Evolutionary conservation across 2,113 vertebrate genomes (phyloP).

Genomic region (Antechinus flavipes): DNA sequence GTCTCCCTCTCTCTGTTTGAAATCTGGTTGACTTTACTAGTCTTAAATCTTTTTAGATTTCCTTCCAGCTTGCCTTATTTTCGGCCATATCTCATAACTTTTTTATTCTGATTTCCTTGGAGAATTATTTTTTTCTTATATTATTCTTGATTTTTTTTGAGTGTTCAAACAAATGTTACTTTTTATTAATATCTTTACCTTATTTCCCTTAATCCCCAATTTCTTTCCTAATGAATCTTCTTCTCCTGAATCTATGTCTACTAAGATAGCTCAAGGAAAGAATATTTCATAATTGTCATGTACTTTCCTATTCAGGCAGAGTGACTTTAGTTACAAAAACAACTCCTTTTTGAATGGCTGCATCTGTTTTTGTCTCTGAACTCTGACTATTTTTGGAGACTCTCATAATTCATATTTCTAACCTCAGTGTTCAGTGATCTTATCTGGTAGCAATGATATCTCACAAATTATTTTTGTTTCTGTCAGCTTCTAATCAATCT

Average conservation of each 20-base stretch:
- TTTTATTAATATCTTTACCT: neutral
- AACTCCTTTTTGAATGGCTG: neutral
- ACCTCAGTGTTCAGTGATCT: neutral
- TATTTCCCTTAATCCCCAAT: neutral
- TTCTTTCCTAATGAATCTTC: slow-evolving; percentile 10
- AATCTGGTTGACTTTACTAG: neutral
- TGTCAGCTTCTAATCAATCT: neutral
- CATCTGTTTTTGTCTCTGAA: neutral
- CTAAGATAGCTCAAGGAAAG: neutral
- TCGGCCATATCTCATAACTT: neutral
- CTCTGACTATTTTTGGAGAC: neutral
- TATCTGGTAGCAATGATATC: neutral
- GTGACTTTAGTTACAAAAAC: neutral
- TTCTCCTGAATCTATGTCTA: slow-evolving; percentile 1
- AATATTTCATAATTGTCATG: neutral
- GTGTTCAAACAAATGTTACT: neutral
- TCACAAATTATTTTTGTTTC: slow-evolving; percentile 8
- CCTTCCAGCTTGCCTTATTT: slow-evolving; percentile 21
- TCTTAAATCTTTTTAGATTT: slow-evolving; percentile 19
- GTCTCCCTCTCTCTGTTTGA: neutral
- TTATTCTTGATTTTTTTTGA: slow-evolving; percentile 22
- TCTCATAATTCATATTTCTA: slow-evolving; percentile 15
- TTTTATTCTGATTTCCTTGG: neutral
- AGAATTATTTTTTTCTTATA: slow-evolving; percentile 7
- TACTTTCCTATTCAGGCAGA: slow-evolving; percentile 1